Evolutionary conservation across 2,888 invertebrate genomes (phyloP).

Genomic region (Pterobdella sp.): DNA sequence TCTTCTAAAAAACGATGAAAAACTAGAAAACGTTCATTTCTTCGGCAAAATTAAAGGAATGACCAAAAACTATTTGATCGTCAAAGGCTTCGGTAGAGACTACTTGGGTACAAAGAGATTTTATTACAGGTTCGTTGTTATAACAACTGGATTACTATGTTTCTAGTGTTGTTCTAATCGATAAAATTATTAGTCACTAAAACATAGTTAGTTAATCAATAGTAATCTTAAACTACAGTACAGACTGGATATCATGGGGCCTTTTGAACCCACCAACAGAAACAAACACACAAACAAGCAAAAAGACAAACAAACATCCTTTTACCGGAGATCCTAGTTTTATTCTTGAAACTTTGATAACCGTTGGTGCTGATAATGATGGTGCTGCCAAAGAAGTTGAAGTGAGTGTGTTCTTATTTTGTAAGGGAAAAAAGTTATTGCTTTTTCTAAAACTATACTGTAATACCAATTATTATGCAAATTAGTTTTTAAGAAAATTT

Average conservation of each 20-base stretch:
- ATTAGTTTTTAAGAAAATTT: neutral
- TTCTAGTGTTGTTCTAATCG: too few relatives aligned
- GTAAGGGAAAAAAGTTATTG: too few relatives aligned
- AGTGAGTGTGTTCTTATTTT: too few relatives aligned
- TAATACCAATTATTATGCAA: neutral
- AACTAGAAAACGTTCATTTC: conserved; percentile 70
- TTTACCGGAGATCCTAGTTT: neutral
- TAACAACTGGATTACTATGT: too few relatives aligned
- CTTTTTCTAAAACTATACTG: neutral
- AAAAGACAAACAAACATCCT: neutral
- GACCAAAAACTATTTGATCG: conserved; percentile 72
- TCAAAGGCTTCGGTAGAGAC: conserved; percentile 69
- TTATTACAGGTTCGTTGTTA: conserved; percentile 17
- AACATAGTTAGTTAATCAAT: neutral
- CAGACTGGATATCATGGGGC: neutral
- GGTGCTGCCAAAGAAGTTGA: neutral
- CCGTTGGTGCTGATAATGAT: neutral
- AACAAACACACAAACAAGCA: neutral
- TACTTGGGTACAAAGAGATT: conserved; percentile 61
- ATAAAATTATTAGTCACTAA: neutral
- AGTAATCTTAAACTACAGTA: neutral
- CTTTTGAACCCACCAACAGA: neutral
- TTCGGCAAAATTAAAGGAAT: conserved; percentile 76
- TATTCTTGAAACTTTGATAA: neutral
- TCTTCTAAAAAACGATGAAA: conserved; percentile 73